Evolutionary conservation across 2,888 invertebrate genomes (phyloP), one percentile per base, ranked within the genome.

Genomic region (Cacoxenus indagator): DNA sequence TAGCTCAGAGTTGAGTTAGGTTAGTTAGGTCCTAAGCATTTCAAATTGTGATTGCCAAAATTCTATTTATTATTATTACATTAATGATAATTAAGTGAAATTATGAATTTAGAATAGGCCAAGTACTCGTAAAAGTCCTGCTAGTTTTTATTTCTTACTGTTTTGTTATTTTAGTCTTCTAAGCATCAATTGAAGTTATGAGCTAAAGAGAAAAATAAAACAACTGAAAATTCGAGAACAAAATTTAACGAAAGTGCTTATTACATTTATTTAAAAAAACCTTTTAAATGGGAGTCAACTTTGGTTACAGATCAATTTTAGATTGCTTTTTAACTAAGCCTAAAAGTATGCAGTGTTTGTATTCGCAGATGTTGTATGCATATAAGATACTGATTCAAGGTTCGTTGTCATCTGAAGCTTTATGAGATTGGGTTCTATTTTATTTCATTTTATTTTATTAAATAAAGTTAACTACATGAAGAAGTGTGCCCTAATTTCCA

Each of bases 1-100:
- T 76, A 71, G 74, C 81, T 78, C 78, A 80, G 82, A 80, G 80
- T 80, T 80, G 37, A 37, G 0, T 11, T 37, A 37, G 5, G 37
- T 37, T 8, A 37, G 78, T 80, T 54, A 80, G 81, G 64, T 73
- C 66, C 68, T 80, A 80, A 80, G 80, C 82, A 82, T 82, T 80
- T 82, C 82, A 82, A 80, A 80, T 80, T 59, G 80, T 80, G 80
- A 80, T 80, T 81, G 78, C 80, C 81, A 80, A 80, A 55, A 82
- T 82, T 81, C 82, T 82, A 82, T 81, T 78, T 59, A 59, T 59
- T 59, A n/a, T n/a, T n/a, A 59, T 59, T 59, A 59, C 59, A 59
- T 59, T 59, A 59, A 59, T 59, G 31, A 59, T 59, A 48, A 62
- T 43, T 66, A 51, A 54, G 43, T 51, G 5, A 22, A 48, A 48